These are phyloP conservation scores for Halcyon badia DNA, from an alignment of 2,797 vertebrate species.

Conservation along the genomic window DNA sequence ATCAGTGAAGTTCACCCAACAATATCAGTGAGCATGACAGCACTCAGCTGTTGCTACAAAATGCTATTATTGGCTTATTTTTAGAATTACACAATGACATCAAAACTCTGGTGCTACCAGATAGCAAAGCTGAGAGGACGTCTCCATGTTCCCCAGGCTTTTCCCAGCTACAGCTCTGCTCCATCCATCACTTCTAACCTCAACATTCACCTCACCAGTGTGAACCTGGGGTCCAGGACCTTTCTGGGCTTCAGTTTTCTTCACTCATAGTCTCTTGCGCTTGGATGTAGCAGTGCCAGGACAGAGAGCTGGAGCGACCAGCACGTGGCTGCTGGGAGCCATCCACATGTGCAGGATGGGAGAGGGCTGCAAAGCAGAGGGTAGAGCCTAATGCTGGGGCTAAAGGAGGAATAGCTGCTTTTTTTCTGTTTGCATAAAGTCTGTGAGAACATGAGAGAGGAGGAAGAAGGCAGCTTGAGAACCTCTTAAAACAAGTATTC, in stretches of 20 bases:
- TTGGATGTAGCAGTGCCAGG: background rate
- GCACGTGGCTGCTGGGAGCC: background rate
- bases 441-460: background rate
- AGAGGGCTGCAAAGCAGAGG: background rate
- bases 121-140: background rate
- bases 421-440: background rate
- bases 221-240: background rate
- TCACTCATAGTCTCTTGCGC: background rate
- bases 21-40: fast-evolving
- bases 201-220: background rate
- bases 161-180: background rate
- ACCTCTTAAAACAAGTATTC: background rate
- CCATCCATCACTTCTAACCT: background rate
- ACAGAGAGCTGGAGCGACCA: background rate
- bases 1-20: background rate
- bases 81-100: background rate
- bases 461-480: background rate
- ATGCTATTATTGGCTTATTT: background rate
- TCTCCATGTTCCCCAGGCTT: background rate
- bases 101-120: background rate
- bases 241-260: background rate
- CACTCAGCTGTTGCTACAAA: background rate
- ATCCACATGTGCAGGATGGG: fast-evolving
- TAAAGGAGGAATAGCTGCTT: background rate
- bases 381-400: background rate